Base-by-base conservation (phyloP, 2,113 vertebrate species). In the Tupaia chinensis region DNA sequence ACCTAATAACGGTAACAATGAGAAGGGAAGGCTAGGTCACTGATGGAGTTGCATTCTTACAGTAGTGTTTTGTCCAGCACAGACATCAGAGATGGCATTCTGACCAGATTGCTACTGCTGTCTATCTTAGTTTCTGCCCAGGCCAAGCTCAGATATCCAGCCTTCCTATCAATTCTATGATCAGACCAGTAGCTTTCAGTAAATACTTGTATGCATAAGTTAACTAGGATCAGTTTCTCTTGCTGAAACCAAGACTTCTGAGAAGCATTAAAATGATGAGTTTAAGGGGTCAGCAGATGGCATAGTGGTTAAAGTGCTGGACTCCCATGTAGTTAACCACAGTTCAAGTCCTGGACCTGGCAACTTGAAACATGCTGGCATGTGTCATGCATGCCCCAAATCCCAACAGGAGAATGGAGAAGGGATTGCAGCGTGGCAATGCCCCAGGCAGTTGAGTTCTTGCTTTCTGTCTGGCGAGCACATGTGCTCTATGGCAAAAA, bases 111-210 rank as follows among this genome's bases (percentile, higher is more conserved):
- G 5, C 77, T 92, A 32, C 63, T 77, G 22, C 34, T 77, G 56
- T 25, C 44, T 84, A 29, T 14, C 32, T 27, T 82, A 54, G 25
- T 73, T 81, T 73, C 56, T 74, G 58, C 17, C 19, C 20, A 60
- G 19, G 44, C 69, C 34, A 94, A 65, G 58, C 74, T 65, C 10
- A 20, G 27, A 9, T 89, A 44, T 73, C 74, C 60, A 76, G 16
- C 22, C 80, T 92, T 95, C n/a, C 25, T 54, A 70, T 94, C 88
- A 85, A 3, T 92, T 95, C 34, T 92, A 12, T 61, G 53, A 88
- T 53, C n/a, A 96, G 60, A 78, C 84, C 22, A 79, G 7, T 66
- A 82, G 74, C 34, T 87, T 86, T 54, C 23, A 63, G 34, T 85
- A 87, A 82, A 34, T 81, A 58, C 9, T 70, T 81, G 85, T 76